Conservation (phyloP, 2,113 vertebrate species). For the Brienomyrus brachyistius region DNA sequence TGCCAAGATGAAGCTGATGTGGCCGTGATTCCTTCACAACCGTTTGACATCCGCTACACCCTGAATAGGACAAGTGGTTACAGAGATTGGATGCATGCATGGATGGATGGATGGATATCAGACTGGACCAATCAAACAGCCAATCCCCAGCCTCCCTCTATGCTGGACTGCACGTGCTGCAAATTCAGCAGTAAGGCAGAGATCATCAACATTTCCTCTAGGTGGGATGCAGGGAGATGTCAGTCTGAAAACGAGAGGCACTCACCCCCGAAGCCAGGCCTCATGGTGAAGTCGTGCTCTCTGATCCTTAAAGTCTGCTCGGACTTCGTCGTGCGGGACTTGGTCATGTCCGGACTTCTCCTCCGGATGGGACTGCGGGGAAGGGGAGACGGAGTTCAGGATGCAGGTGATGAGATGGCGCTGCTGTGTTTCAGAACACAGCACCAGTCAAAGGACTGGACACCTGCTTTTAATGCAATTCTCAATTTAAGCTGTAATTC, state of each 20-base stretch:
- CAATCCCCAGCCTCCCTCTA: too few species aligned
- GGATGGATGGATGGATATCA: too few species aligned
- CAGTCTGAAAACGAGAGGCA: not conserved
- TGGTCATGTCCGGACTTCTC: slow-evolving; percentile 79
- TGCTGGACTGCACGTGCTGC: not conserved
- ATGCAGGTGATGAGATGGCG: not conserved
- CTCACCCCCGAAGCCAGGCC: slow-evolving; percentile 92
- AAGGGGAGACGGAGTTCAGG: slow-evolving; percentile 17
- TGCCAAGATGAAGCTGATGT: too few species aligned
- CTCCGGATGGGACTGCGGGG: slow-evolving; percentile 66
- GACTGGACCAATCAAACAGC: too few species aligned
- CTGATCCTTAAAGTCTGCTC: slow-evolving; percentile 84
- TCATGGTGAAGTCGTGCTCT: slow-evolving; percentile 90
- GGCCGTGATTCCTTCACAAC: too few species aligned
- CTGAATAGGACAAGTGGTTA: too few species aligned
- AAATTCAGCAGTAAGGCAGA: not conserved
- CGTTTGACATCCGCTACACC: too few species aligned
- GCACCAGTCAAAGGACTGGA: not conserved
- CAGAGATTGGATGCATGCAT: too few species aligned
- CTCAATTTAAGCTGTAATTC: too few species aligned
- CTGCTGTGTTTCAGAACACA: not conserved
- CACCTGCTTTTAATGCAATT: too few species aligned
- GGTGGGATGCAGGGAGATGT: not conserved
- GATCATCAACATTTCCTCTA: not conserved
- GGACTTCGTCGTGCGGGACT: slow-evolving; percentile 71